Conservation (phyloP, 2,888 invertebrate genomes). For the Amaurobius ferox region DNA sequence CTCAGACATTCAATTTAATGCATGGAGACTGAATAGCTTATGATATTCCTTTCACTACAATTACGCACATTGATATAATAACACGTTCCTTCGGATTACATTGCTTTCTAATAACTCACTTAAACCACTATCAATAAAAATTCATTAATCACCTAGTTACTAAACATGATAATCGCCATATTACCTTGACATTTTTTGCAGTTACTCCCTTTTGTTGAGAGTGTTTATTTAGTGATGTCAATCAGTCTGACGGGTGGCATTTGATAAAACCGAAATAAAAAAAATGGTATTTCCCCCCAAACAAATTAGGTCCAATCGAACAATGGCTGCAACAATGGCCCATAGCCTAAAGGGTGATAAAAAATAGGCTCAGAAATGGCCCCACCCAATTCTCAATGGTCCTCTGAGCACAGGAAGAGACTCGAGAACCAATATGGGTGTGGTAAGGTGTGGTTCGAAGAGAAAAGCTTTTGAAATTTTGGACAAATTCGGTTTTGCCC, state of each 20-base stretch:
- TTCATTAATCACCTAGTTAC: neutral
- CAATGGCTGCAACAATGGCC: constrained; percentile 63
- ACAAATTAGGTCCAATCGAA: constrained; percentile 34
- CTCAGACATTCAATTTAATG: too few species aligned
- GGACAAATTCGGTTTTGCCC: neutral
- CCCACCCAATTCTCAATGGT: constrained; percentile 33
- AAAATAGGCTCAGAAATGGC: constrained; percentile 38
- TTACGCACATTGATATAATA: too few species aligned
- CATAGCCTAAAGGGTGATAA: constrained; percentile 58
- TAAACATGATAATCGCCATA: neutral
- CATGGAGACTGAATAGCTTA: too few species aligned
- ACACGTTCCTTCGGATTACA: too few species aligned
- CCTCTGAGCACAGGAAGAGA: neutral
- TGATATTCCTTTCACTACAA: too few species aligned
- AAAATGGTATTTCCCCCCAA: constrained; percentile 17
- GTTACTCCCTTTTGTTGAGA: constrained; percentile 7
- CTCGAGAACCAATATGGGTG: constrained; percentile 35
- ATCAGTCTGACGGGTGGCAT: constrained; percentile 3
- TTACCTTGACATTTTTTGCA: constrained; percentile 11
- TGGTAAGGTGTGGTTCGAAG: neutral
- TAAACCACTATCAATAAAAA: neutral
- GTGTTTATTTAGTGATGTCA: constrained; percentile 3
- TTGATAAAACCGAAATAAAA: constrained; percentile 12
- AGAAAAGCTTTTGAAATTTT: neutral
- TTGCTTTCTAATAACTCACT: too few species aligned